These are phyloP conservation scores for Pocillopora damicornis DNA, from an alignment of 64 coral and sea anemone species.

Conservation along the genomic window DNA sequence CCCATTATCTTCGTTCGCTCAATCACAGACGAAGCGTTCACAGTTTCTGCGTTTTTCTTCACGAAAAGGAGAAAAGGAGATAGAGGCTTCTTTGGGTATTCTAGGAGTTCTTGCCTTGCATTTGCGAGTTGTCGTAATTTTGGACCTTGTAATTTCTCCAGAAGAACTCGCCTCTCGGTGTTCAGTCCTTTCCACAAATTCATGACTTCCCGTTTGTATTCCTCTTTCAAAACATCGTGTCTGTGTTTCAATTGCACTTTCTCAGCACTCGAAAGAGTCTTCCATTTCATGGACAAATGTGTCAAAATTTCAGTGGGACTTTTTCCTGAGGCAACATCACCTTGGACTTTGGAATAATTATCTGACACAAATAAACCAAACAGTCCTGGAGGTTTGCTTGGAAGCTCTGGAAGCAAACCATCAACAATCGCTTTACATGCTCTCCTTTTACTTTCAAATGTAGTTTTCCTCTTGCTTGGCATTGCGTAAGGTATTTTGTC, in stretches of 20 bases:
- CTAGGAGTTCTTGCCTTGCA: neutral
- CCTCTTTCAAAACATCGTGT: neutral
- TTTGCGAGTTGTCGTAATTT: neutral
- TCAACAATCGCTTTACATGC: neutral
- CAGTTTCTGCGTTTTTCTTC: neutral
- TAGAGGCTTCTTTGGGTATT: neutral
- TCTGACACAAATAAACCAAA: constrained; percentile 37
- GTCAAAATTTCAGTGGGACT: neutral
- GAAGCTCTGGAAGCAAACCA: neutral
- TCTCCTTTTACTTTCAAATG: neutral
- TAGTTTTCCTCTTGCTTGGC: neutral
- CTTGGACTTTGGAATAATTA: neutral
- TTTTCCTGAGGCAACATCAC: neutral
- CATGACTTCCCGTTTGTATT: constrained; percentile 9
- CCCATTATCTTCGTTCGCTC: constrained; percentile 30
- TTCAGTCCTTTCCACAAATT: constrained; percentile 2
- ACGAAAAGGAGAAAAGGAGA: constrained; percentile 17
- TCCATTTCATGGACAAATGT: neutral
- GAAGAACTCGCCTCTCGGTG: neutral
- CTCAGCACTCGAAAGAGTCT: neutral
- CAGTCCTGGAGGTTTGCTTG: constrained; percentile 16
- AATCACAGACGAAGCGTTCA: neutral
- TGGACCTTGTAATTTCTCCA: neutral
- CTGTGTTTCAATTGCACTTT: constrained; percentile 3
- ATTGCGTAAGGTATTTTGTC: neutral